A percentile compares a stretch with the other conserved stretches of the same genome.
These are phyloP conservation scores for Taphrorychus bicolor DNA, from an alignment of 2,888 invertebrate genomes.

Conservation along the genomic window DNA sequence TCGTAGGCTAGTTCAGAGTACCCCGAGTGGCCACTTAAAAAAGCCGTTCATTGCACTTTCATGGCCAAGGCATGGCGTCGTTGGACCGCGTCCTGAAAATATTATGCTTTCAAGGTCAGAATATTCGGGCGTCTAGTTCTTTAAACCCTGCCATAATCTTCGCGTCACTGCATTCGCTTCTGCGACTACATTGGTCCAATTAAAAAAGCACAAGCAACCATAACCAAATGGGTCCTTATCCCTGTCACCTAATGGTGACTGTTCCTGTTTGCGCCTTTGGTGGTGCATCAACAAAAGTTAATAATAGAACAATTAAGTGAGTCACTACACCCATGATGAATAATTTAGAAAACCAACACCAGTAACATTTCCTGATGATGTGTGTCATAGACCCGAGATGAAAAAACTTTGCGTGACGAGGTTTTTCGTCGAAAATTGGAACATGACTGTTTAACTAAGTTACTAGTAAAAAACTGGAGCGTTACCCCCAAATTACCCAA, in stretches of 20 bases:
- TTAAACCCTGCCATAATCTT: constrained; percentile 2
- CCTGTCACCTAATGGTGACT: too few species aligned
- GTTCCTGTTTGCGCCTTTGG: too few species aligned
- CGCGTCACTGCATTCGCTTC: not conserved
- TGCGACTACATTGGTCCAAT: constrained; percentile 8
- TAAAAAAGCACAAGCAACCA: not conserved
- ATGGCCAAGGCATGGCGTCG: constrained; percentile 41
- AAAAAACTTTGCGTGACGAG: not conserved
- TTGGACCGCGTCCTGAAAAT: constrained; percentile 30
- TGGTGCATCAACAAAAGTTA: not conserved
- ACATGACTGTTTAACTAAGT: not conserved
- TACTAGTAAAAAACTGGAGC: not conserved
- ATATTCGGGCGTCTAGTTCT: constrained; percentile 28
- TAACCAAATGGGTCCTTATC: not conserved
- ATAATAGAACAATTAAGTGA: not conserved
- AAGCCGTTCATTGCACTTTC: constrained; percentile 39
- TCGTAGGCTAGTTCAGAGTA: constrained; percentile 15
- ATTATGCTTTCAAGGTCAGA: constrained; percentile 27
- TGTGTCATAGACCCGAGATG: not conserved
- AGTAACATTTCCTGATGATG: not conserved
- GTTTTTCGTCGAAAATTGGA: not conserved
- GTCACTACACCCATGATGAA: not conserved
- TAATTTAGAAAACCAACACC: not conserved
- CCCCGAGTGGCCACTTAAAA: constrained; percentile 24
- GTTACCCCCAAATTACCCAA: not conserved